Evolutionary conservation across 2,797 vertebrate genomes (phyloP).

Genomic region (Kryptolebias ocellatus): DNA sequence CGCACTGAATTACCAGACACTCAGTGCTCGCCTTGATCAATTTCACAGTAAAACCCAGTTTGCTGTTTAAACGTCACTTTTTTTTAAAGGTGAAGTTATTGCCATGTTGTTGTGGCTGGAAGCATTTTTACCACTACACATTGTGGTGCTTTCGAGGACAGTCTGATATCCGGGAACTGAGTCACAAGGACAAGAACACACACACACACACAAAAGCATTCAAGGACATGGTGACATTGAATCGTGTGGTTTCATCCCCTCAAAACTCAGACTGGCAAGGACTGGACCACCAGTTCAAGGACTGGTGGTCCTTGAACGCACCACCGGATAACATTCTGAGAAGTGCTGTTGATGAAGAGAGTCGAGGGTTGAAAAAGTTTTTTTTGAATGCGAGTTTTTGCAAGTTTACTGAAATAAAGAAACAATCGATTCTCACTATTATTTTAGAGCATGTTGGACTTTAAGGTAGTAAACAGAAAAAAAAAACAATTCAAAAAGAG

Average conservation of each 20-base stretch:
- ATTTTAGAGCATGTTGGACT: not conserved
- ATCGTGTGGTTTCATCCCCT: conserved; percentile 20
- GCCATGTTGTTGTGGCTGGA: not conserved
- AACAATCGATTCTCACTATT: not conserved
- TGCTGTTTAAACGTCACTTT: not conserved
- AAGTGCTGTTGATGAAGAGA: not conserved
- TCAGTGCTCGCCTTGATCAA: too few relatives aligned
- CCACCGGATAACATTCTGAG: not conserved
- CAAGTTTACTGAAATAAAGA: conserved; percentile 17
- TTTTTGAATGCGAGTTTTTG: conserved; percentile 4
- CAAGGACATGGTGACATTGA: conserved; percentile 2
- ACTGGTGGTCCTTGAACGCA: conserved; percentile 29
- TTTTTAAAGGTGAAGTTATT: not conserved
- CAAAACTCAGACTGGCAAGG: not conserved
- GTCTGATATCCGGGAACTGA: not conserved
- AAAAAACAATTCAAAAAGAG: conserved; percentile 20
- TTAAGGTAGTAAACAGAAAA: not conserved
- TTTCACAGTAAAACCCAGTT: not conserved
- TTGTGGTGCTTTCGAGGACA: conserved; percentile 30
- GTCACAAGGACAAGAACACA: not conserved
- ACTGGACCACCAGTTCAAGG: too few relatives aligned
- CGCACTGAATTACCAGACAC: too few relatives aligned
- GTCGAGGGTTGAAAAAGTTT: conserved; percentile 2
- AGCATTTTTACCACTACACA: conserved; percentile 16
- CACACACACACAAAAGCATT: not conserved